Evolutionary conservation across 2,888 invertebrate species (phyloP), one percentile per base, ranked within the genome.

Genomic region (Lasioglossum calceatum): DNA sequence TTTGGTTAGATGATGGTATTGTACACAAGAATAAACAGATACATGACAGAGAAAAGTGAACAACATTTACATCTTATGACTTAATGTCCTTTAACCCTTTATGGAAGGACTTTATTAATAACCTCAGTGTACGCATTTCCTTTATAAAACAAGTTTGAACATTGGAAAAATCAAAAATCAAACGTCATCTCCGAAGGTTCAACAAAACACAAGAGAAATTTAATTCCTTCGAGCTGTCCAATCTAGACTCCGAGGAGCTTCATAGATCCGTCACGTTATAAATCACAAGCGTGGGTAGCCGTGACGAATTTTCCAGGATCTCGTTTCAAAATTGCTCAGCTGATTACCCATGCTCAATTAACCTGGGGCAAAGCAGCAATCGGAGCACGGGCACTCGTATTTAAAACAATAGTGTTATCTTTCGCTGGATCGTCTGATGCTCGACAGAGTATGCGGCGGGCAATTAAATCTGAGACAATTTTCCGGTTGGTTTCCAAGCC

Each of bases 381-480:
- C 23, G 36, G 23, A 39, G 23, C 4, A 23, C 39, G 39, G 10
- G 19, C 8, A 70, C 4, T 39, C 70, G 39, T 36, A 39, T 70
- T 70, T 70, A 70, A 36, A 39, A 70, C 70, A 70, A 70, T 70
- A 39, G 39, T 70, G 70, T 70, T 39, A 23, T 39, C 70, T 70
- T 70, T 12, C 4, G 12, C 39, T 1, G 32, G 32, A 23, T 70
- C 23, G 70, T 39, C 39, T 10, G 70, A 44, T 79, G 64, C 73
- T 73, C 58, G 73, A 5, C 32, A 1, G 19, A 7, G 32, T n/a
- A 32, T 32, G 7, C 64, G 16, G 36, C 32, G 23, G 1, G 39
- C 23, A 70, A 70, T 70, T 70, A 39, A 39, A 70, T 70, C 39
- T 39, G 10, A 70, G 70, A 70, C 19, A 64, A 64, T 32, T 64